Percentiles rank a stretch among this genome's conserved stretches.
Evolutionary conservation across 1,140 invertebrate species (phyloP).

Genomic region (Hylaeus volcanicus): DNA sequence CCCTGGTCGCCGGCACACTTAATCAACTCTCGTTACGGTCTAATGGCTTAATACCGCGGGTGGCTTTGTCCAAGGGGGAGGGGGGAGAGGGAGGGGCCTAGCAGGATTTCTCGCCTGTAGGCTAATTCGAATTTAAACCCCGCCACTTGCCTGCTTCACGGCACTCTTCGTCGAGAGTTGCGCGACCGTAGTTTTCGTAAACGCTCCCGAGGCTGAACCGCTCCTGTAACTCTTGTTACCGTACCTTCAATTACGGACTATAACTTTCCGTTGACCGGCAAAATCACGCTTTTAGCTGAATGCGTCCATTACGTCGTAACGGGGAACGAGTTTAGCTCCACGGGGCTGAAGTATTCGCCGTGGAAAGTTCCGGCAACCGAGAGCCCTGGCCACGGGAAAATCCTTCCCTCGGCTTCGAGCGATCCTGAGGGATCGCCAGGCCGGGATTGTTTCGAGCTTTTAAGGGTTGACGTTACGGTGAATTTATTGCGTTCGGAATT

Average conservation of each 20-base stretch:
- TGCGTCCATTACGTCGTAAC: constrained; percentile 48
- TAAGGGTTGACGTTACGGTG: not conserved
- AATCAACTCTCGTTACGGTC: constrained; percentile 67
- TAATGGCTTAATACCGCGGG: constrained; percentile 63
- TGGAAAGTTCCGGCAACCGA: not conserved
- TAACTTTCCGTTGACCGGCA: constrained; percentile 48
- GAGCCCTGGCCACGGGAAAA: not conserved
- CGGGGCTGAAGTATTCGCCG: constrained; percentile 15
- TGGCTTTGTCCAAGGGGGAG: constrained; percentile 55
- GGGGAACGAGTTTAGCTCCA: constrained; percentile 35
- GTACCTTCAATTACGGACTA: constrained; percentile 44
- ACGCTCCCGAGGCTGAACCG: constrained; percentile 19
- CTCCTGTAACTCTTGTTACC: constrained; percentile 40
- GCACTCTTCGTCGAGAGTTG: constrained; percentile 53
- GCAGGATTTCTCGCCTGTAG: constrained; percentile 38
- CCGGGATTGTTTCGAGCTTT: not conserved
- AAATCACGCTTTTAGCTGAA: constrained; percentile 51
- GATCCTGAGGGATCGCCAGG: too few species aligned
- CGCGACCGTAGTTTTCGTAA: constrained; percentile 40
- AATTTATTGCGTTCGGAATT: not conserved
- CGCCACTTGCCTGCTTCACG: constrained; percentile 39
- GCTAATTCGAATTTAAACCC: constrained; percentile 65
- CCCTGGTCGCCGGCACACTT: constrained; percentile 46
- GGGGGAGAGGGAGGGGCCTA: not conserved
- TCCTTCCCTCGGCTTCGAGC: not conserved